phyloP scores from a whole-genome alignment of 2,797 vertebrate species.

The Microctenopoma steveboyesi region DNA sequence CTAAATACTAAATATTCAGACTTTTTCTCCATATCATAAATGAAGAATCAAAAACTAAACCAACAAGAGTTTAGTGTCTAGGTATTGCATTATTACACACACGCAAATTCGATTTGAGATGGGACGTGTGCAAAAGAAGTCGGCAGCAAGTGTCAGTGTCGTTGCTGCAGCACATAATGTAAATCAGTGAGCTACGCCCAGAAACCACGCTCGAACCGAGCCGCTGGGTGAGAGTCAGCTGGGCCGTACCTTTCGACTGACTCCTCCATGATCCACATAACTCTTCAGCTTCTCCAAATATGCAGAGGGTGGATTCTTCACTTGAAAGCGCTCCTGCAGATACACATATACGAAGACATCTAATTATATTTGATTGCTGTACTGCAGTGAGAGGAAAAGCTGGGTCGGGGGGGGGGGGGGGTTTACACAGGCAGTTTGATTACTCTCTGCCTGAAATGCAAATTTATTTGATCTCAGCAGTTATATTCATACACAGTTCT shows the following conservation, averaged over 20 bases:
- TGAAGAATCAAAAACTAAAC: too few relatives aligned
- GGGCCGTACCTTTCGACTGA: constrained; percentile 87
- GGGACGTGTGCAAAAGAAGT: too few relatives aligned
- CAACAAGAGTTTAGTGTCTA: too few relatives aligned
- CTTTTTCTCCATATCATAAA: too few relatives aligned
- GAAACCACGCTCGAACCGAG: background rate
- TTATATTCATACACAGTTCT: background rate
- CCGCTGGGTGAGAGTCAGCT: background rate
- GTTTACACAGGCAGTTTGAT: constrained; percentile 27
- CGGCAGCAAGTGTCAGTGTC: too few relatives aligned
- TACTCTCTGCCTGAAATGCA: constrained; percentile 37
- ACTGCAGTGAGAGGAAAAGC: constrained; percentile 5
- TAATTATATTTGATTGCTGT: constrained; percentile 42
- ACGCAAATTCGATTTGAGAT: too few relatives aligned
- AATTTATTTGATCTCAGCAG: constrained; percentile 22
- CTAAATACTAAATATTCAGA: too few relatives aligned
- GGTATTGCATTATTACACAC: too few relatives aligned
- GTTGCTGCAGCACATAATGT: too few relatives aligned
- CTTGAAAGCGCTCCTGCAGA: constrained; percentile 92
- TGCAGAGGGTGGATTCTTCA: constrained; percentile 91
- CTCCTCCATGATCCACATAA: constrained; percentile 88
- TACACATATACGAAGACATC: constrained; percentile 27
- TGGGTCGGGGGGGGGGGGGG: constrained; percentile 7
- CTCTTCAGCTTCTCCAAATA: constrained; percentile 94
- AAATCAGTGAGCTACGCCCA: too few relatives aligned